These are phyloP conservation scores for Molossus molossus DNA, from an alignment of 2,797 vertebrate genomes.

Conservation along the genomic window DNA sequence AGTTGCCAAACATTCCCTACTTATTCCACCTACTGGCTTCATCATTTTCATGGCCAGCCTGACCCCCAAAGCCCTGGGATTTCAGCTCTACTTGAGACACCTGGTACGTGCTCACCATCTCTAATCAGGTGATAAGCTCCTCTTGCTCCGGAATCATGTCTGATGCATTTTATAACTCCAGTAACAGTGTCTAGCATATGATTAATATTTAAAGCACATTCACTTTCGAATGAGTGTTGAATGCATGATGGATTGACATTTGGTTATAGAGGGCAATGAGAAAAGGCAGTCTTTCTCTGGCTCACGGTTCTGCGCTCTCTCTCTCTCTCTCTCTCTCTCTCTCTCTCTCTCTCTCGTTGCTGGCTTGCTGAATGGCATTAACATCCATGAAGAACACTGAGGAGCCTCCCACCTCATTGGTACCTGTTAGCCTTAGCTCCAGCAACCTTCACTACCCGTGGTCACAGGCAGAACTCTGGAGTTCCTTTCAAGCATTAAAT, in stretches of 20 bases:
- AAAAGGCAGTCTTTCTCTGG: neutral
- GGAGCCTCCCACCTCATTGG: neutral
- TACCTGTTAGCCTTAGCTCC: neutral
- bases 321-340: too few species aligned
- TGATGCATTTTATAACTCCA: neutral
- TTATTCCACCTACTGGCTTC: neutral
- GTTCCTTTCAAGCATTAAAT: neutral
- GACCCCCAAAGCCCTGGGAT: neutral
- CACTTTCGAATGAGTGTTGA: neutral
- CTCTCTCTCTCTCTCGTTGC: neutral
- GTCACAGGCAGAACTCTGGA: neutral
- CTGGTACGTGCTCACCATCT: accelerated
- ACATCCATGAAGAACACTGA: neutral
- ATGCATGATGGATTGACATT: neutral
- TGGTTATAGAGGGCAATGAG: accelerated
- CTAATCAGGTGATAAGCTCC: neutral
- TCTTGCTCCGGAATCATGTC: neutral
- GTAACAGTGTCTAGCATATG: neutral
- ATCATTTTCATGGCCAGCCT: neutral
- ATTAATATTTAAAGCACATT: neutral
- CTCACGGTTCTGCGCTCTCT: neutral
- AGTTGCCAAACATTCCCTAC: neutral
- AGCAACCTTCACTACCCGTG: neutral
- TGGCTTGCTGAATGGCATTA: neutral
- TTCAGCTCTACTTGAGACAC: neutral